Percentiles rank a stretch among this genome's conserved stretches.
Conservation (phyloP, 2,888 invertebrate species). For the Zaprionus lineosus region DNA sequence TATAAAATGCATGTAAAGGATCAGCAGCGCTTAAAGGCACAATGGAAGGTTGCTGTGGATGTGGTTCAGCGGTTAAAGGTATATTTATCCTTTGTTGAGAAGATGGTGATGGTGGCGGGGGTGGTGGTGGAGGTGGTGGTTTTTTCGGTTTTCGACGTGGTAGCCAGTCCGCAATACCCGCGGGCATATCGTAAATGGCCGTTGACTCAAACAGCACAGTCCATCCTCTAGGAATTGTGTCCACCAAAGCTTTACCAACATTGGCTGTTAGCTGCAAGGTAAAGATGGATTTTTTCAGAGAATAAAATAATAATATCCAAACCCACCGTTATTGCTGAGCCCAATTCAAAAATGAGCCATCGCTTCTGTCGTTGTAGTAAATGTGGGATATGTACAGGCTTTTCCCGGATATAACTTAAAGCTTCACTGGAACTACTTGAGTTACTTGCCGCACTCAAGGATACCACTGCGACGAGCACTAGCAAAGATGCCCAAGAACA, state of each 20-base stretch:
- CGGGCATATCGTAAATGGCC: conserved; percentile 74
- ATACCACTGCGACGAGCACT: background rate
- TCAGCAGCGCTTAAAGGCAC: conserved; percentile 60
- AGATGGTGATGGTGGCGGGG: conserved; percentile 34
- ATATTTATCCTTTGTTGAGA: too few relatives aligned
- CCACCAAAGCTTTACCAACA: conserved; percentile 69
- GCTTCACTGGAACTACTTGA: conserved; percentile 16
- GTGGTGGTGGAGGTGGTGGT: conserved; percentile 23
- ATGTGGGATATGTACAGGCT: conserved; percentile 20
- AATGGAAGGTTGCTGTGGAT: conserved; percentile 39
- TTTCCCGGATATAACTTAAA: conserved; percentile 52
- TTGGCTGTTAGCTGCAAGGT: conserved; percentile 70
- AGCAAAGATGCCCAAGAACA: conserved; percentile 7
- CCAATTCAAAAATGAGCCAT: conserved; percentile 79
- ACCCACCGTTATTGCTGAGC: conserved; percentile 71
- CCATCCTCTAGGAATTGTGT: conserved; percentile 74
- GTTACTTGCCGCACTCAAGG: too few relatives aligned
- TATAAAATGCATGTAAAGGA: conserved; percentile 66
- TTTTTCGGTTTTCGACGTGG: conserved; percentile 39
- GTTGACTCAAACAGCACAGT: conserved; percentile 67
- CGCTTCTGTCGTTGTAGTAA: conserved; percentile 67
- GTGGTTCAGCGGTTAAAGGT: conserved; percentile 30
- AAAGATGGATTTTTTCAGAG: too few relatives aligned
- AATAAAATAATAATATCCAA: too few relatives aligned
- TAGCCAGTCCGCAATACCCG: conserved; percentile 52